A percentile compares a stretch with the other conserved stretches of the same genome.
Conservation (phyloP, 2,888 invertebrate species). For the Tetragnatha montana region DNA sequence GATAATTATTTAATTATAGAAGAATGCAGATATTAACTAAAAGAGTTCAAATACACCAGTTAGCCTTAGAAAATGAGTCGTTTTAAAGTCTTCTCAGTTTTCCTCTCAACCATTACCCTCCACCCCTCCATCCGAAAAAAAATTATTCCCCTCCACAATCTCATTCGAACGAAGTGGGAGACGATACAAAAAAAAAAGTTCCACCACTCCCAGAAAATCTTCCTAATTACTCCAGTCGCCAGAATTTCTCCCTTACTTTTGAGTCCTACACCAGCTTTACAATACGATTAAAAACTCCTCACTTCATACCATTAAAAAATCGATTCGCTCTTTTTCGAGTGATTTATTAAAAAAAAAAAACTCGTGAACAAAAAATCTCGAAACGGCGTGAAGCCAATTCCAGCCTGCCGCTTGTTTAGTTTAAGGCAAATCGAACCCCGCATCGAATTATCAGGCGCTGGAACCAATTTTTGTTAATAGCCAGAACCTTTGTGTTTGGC, state of each 20-base stretch:
- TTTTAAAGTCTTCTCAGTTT: too few species aligned
- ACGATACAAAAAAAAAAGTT: too few species aligned
- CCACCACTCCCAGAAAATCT: slow-evolving; percentile 10
- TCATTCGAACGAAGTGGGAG: too few species aligned
- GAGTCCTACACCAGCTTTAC: slow-evolving; percentile 31
- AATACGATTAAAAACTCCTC: slow-evolving; percentile 48
- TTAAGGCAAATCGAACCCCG: slow-evolving; percentile 40
- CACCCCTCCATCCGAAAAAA: too few species aligned
- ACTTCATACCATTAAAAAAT: slow-evolving; percentile 53
- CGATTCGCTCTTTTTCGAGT: slow-evolving; percentile 9
- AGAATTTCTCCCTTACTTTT: neutral
- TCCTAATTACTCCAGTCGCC: slow-evolving; percentile 7
- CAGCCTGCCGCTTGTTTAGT: slow-evolving; percentile 22
- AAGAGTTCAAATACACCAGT: too few species aligned
- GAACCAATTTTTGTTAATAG: slow-evolving; percentile 46
- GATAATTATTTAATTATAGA: too few species aligned
- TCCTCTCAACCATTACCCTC: too few species aligned
- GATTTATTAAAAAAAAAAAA: slow-evolving; percentile 12
- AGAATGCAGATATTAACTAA: too few species aligned
- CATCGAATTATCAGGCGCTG: slow-evolving; percentile 49
- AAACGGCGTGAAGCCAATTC: slow-evolving; percentile 44
- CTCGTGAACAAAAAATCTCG: neutral
- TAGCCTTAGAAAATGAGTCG: too few species aligned
- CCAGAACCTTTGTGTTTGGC: slow-evolving; percentile 41
- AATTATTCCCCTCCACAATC: too few species aligned